These are phyloP conservation scores for Dasypus novemcinctus DNA, from an alignment of 2,113 vertebrate genomes.

Conservation along the genomic window DNA sequence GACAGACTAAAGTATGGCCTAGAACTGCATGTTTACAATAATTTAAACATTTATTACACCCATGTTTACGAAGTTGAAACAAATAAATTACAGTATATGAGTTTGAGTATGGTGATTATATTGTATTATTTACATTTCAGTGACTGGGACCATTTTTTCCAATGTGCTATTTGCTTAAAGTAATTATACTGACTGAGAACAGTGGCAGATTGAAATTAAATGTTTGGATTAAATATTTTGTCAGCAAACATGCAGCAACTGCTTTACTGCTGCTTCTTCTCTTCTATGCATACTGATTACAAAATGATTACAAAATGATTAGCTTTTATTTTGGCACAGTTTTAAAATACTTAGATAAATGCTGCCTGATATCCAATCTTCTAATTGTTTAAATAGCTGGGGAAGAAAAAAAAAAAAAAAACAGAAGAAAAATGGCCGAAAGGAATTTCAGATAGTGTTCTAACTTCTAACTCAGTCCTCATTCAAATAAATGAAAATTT, in stretches of 20 bases:
- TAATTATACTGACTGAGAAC: constrained; percentile 90
- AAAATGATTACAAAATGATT: constrained; percentile 83
- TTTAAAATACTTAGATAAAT: constrained; percentile 84
- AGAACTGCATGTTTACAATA: constrained; percentile 74
- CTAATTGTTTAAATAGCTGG: constrained; percentile 65
- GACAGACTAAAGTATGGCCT: constrained; percentile 36
- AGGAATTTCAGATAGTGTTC: constrained; percentile 26
- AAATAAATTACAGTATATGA: constrained; percentile 78
- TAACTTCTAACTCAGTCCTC: constrained; percentile 46
- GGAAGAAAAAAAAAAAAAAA: constrained; percentile 1
- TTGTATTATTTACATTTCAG: constrained; percentile 86
- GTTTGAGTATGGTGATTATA: constrained; percentile 81
- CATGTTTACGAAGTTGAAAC: constrained; percentile 73
- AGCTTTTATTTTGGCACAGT: constrained; percentile 84
- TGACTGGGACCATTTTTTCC: constrained; percentile 80
- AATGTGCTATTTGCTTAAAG: constrained; percentile 86
- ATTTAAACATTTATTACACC: constrained; percentile 80
- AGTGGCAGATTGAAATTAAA: constrained; percentile 91
- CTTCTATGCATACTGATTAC: constrained; percentile 88
- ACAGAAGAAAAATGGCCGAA: constrained; percentile 54
- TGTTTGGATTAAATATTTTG: constrained; percentile 92
- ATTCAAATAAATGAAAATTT: constrained; percentile 48
- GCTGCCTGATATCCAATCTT: constrained; percentile 76
- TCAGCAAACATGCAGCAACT: constrained; percentile 89
- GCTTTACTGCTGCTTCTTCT: constrained; percentile 83